Conservation (phyloP, 2,888 invertebrate genomes). For the Odontocolon sp. region DNA sequence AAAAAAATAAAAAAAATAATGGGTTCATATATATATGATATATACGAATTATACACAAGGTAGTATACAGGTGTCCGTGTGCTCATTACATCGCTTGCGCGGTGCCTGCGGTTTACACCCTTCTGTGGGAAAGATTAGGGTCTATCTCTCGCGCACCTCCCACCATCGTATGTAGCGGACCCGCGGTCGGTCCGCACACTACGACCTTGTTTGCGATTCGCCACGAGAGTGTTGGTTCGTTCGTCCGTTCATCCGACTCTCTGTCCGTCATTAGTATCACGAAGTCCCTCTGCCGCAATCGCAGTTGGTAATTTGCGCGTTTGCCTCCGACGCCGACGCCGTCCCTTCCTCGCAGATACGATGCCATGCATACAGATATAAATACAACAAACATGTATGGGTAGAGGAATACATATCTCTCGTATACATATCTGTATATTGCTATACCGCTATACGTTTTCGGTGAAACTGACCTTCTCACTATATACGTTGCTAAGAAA, state of each 20-base stretch:
- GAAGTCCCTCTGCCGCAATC: conserved; percentile 68
- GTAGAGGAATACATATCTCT: too few relatives aligned
- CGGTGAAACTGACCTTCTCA: too few relatives aligned
- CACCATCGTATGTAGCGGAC: conserved; percentile 22
- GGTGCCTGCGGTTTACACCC: conserved; percentile 56
- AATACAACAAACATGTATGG: too few relatives aligned
- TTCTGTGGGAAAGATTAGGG: conserved; percentile 58
- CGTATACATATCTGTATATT: too few relatives aligned
- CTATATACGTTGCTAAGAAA: too few relatives aligned
- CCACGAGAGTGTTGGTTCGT: conserved; percentile 56
- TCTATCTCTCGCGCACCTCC: conserved; percentile 29
- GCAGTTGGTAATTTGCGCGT: conserved; percentile 70
- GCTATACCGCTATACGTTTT: too few relatives aligned
- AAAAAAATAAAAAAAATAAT: conserved; percentile 14
- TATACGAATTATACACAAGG: not conserved
- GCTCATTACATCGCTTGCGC: conserved; percentile 51
- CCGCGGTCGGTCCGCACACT: conserved; percentile 40
- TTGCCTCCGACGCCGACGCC: conserved; percentile 50
- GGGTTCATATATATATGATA: not conserved
- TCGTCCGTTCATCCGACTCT: conserved; percentile 39
- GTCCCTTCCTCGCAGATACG: not conserved
- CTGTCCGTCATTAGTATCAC: conserved; percentile 70
- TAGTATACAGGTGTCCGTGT: conserved; percentile 46
- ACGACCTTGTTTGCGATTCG: conserved; percentile 73
- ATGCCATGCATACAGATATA: too few relatives aligned